A percentile compares a stretch with the other conserved stretches of the same genome.
These are phyloP conservation scores for Peromyscus nudipes DNA, from an alignment of 2,797 vertebrate species.

Conservation along the genomic window DNA sequence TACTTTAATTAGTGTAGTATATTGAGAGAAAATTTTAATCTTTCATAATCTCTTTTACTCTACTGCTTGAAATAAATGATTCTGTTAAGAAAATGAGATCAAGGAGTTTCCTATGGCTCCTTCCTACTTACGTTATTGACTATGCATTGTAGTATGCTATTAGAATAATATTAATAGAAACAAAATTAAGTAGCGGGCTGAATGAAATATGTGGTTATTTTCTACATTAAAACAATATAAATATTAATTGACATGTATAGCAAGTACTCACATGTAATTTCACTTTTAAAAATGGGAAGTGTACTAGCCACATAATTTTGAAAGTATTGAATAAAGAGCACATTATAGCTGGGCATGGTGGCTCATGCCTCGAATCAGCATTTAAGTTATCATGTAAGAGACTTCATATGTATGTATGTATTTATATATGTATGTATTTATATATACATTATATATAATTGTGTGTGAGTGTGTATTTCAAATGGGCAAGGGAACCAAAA, in stretches of 20 bases:
- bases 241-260: background rate
- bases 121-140: background rate
- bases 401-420: background rate
- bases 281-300: background rate
- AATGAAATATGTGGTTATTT: background rate
- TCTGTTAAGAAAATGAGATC: constrained; percentile 23
- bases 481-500: background rate
- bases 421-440: too few relatives aligned
- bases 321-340: constrained; percentile 4
- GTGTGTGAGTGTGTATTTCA: background rate
- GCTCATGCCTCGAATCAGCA: background rate
- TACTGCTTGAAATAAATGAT: constrained; percentile 32
- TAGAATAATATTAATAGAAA: background rate
- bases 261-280: background rate
- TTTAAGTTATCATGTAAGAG: background rate
- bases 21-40: background rate
- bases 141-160: background rate
- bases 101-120: constrained; percentile 10
- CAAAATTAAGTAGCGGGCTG: background rate
- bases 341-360: background rate
- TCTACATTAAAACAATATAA: background rate
- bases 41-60: background rate
- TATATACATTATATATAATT: too few relatives aligned
- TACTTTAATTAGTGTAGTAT: constrained; percentile 19
- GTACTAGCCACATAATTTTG: background rate